A percentile compares a stretch with the other conserved stretches of the same genome.
These are phyloP conservation scores for Leucoma salicis DNA, from an alignment of 2,888 invertebrate genomes.

Conservation along the genomic window DNA sequence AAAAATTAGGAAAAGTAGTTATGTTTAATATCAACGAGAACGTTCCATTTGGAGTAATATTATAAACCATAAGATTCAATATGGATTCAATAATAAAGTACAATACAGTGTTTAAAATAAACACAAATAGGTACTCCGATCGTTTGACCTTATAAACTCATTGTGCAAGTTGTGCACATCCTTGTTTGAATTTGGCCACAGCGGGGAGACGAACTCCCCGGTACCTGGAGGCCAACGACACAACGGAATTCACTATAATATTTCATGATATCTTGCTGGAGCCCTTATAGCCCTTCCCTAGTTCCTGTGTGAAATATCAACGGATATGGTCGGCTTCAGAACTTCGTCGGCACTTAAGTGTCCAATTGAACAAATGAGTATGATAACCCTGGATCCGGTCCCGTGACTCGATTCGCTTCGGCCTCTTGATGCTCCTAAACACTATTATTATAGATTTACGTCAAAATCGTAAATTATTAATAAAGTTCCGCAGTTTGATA, in stretches of 20 bases:
- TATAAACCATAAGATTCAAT: too few species aligned
- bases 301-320: conserved; percentile 63
- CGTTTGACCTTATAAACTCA: conserved; percentile 56
- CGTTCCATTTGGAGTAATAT: too few species aligned
- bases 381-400: conserved; percentile 73
- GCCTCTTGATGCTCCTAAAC: conserved; percentile 40
- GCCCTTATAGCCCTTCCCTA: conserved; percentile 16
- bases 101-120: conserved; percentile 16
- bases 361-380: conserved; percentile 74
- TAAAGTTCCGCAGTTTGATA: conserved; percentile 1
- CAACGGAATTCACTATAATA: not conserved
- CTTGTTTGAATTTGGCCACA: conserved; percentile 52
- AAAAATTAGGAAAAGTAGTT: too few species aligned
- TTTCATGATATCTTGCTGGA: not conserved
- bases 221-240: conserved; percentile 35
- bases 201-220: conserved; percentile 34
- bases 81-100: not conserved
- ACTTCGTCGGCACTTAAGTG: conserved; percentile 60
- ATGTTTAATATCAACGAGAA: too few species aligned
- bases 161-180: conserved; percentile 55
- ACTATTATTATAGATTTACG: conserved; percentile 30
- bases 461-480: conserved; percentile 6
- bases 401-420: conserved; percentile 54
- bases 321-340: conserved; percentile 64
- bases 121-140: conserved; percentile 21